Base-by-base conservation (phyloP, 2,888 invertebrate species). In the Amphipyra tragopoginis region DNA sequence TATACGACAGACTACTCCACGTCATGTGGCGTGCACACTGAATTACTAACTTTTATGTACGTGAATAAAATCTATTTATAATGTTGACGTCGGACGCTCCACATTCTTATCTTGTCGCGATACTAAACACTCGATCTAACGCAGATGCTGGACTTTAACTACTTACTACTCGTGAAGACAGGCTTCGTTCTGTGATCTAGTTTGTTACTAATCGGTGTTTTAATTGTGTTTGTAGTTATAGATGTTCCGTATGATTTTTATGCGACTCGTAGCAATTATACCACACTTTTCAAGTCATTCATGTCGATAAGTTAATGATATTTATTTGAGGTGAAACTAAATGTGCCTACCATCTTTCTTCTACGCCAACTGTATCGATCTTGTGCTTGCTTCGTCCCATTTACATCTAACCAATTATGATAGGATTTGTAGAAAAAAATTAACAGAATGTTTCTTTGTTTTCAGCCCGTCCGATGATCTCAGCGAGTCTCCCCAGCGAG, bases 401-500 rank as follows among this genome's bases (percentile, higher is more conserved):
- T 49, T n/a, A 8, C 11, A 7, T 11, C 3, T n/a, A 39, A 42
- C 34, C 34, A 45, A 40, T 11, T 11, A 49, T 59, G 34, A 54
- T 60, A 21, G 3, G 26, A 33, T 14, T 26, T 8, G 13, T 10
- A 4, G 5, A 39, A 51, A 33, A n/a, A 13, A 47, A 43, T 38
- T 77, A 72, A 80, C 38, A 15, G 9, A 21, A 10, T 48, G 49
- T 79, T 45, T 59, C 9, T 64, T 82, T 82, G 52, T 63, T 68
- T 59, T 7, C 95, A 96, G 96, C 91, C 82, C 91, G 83, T 90
- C 95, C 96, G 95, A 96, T 96, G 96, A 96, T 96, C 95, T 96
- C 96, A 88, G 96, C 96, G 90, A 94, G 95, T 86, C 94, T 95
- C 87, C 96, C 96, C 90, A 95, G 96, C 95, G 96, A 96, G 95